A percentile compares a stretch with the other conserved stretches of the same genome.
These are phyloP conservation scores for Macroramphosus scolopax DNA, from an alignment of 2,797 vertebrate species.

Conservation along the genomic window DNA sequence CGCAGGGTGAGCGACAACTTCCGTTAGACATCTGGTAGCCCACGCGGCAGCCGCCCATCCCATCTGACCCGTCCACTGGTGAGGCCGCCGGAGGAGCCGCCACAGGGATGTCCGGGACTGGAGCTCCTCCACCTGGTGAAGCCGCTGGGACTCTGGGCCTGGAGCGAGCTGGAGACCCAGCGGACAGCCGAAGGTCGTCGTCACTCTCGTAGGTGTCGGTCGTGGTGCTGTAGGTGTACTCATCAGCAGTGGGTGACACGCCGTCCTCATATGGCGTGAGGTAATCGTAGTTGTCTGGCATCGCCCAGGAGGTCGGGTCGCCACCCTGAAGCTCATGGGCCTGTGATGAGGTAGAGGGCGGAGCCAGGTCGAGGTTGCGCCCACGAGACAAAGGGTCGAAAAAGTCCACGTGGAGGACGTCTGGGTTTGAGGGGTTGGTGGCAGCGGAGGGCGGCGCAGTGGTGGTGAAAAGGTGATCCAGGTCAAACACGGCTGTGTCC, in stretches of 20 bases:
- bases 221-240: conserved; percentile 79
- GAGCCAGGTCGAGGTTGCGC: conserved; percentile 62
- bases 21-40: conserved; percentile 85
- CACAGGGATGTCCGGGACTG: conserved; percentile 43
- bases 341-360: conserved; percentile 60
- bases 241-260: conserved; percentile 83
- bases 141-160: conserved; percentile 45
- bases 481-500: conserved; percentile 73
- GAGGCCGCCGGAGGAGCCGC: conserved; percentile 33
- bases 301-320: conserved; percentile 83
- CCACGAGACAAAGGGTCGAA: conserved; percentile 78
- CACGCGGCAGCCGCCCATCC: conserved; percentile 74
- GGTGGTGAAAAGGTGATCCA: conserved; percentile 55
- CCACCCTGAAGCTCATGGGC: conserved; percentile 74
- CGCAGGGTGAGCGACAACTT: conserved; percentile 89
- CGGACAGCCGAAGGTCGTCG: conserved; percentile 60
- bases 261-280: conserved; percentile 87
- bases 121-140: conserved; percentile 36
- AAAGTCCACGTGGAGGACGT: conserved; percentile 86
- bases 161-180: conserved; percentile 63
- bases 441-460: conserved; percentile 31
- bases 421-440: conserved; percentile 57
- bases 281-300: conserved; percentile 87
- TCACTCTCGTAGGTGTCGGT: conserved; percentile 77
- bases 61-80: conserved; percentile 72